A percentile compares a stretch with the other conserved stretches of the same genome.
These are phyloP conservation scores for Chaetophractus vellerosus DNA, from an alignment of 2,797 vertebrate species.

Conservation along the genomic window DNA sequence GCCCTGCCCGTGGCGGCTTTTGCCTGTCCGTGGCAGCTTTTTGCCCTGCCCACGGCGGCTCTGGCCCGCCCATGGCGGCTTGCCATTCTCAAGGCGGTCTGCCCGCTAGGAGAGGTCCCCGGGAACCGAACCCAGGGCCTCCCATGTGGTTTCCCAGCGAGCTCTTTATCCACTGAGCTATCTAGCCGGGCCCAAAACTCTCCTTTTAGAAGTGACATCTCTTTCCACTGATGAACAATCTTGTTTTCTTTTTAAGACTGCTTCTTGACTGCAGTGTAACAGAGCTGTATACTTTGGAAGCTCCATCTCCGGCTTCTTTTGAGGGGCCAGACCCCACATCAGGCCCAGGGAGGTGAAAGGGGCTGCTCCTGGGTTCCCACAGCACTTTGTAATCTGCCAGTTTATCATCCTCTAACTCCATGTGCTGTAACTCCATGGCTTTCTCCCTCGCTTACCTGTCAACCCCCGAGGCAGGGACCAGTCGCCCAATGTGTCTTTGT, in stretches of 20 bases:
- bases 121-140: no score
- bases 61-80: no score
- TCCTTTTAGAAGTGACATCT: background rate
- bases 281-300: background rate
- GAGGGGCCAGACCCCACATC: background rate
- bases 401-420: background rate
- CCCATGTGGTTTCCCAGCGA: no score
- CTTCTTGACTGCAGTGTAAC: background rate
- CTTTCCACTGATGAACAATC: background rate
- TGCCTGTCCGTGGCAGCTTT: no score
- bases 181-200: no score
- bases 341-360: background rate
- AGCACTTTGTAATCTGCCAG: background rate
- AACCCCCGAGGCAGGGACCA: background rate
- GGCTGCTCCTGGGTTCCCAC: background rate
- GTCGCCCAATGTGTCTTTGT: background rate
- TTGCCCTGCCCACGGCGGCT: no score
- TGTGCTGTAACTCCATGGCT: background rate
- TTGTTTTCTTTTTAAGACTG: background rate
- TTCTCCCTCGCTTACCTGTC: background rate
- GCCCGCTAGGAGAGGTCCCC: no score
- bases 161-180: no score
- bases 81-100: no score
- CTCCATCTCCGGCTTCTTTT: background rate
- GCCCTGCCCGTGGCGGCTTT: no score